Evolutionary conservation across 2,888 invertebrate species (phyloP).

Genomic region (Scaptomyza polygonia): DNA sequence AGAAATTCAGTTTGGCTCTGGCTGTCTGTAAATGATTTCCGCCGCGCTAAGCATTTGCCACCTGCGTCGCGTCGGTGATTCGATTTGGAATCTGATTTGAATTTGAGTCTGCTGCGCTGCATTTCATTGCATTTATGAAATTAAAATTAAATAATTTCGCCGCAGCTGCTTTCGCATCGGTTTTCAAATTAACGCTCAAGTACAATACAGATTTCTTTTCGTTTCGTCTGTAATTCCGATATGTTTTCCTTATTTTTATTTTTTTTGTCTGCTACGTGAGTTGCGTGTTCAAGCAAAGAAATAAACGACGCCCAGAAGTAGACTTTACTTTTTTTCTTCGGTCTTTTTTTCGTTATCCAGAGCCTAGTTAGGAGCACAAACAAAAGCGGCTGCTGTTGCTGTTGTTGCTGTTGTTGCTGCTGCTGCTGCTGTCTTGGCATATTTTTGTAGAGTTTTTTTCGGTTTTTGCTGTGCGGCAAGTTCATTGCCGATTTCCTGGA

Average conservation of each 20-base stretch:
- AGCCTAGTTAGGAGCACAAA: constrained; percentile 61
- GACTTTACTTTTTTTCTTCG: constrained; percentile 35
- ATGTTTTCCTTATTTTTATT: constrained; percentile 13
- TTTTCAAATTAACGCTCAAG: constrained; percentile 36
- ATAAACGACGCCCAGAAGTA: constrained; percentile 38
- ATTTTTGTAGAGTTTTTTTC: constrained; percentile 42
- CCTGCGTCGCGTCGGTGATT: constrained; percentile 57
- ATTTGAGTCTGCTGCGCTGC: constrained; percentile 33
- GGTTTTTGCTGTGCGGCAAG: constrained; percentile 66
- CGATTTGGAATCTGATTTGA: constrained; percentile 31
- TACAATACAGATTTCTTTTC: constrained; percentile 13
- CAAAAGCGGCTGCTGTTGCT: constrained; percentile 21
- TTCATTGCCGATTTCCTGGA: constrained; percentile 77
- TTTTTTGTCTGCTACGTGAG: constrained; percentile 70
- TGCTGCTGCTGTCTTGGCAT: constrained; percentile 54
- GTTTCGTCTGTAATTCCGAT: constrained; percentile 43
- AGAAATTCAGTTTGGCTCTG: constrained; percentile 59
- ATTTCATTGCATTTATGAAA: constrained; percentile 72
- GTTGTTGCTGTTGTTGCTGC: constrained; percentile 33
- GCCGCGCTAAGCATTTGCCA: constrained; percentile 63
- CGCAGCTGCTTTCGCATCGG: constrained; percentile 18
- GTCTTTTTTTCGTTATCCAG: too few relatives aligned
- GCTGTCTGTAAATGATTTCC: constrained; percentile 65
- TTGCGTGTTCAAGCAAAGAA: constrained; percentile 49
- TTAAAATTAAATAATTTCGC: constrained; percentile 64